Base-by-base conservation (phyloP, 2,113 vertebrate species). In the Syngnathoides biaculeatus region DNA sequence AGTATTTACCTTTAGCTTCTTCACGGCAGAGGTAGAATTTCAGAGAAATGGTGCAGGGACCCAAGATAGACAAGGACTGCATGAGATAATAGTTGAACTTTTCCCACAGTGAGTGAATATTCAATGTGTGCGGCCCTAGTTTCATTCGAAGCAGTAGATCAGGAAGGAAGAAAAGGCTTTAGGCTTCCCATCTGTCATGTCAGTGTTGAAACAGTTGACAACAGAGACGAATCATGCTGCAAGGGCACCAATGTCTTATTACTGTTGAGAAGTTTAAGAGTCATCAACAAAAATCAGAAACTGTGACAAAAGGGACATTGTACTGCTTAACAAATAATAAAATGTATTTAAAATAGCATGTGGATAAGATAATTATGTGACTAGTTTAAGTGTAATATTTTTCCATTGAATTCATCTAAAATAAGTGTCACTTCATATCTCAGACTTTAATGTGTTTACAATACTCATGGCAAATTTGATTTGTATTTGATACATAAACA, bases 1-100 rank as follows among this genome's bases (percentile, higher is more conserved):
- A 90, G 85, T 85, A 88, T 85, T 84, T 80, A 71, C 72, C 80
- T 77, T 82, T 59, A 75, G 42, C 61, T 76, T 83, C 79, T 79
- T 82, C 65, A 68, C 69, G 75, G 59, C 69, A 69, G 71, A 81
- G 75, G 65, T 67, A 72, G 71, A 78, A 68, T 77, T 79, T 76
- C 48, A 67, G 75, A 73, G 40, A 65, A 78, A 81, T 38, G 48
- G 52, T 65, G 35, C 26, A 61, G 65, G 78, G 76, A 74, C 55
- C 40, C 7, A 53, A 71, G 60, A 69, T 5, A 81, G 65, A 74
- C 57, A 73, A 71, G 58, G 60, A 39, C 35, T 64, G 69, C 67
- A 68, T 75, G 42, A 71, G 82, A 79, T 77, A 77, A 79, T 81
- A 81, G 83, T 78, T 86, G 74, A 85, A 81, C 78, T 78, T 85